A percentile compares a stretch with the other conserved stretches of the same genome.
Conservation (phyloP, 35 echinoderm and acorn worm species). For the Stichopus chloronotus region DNA sequence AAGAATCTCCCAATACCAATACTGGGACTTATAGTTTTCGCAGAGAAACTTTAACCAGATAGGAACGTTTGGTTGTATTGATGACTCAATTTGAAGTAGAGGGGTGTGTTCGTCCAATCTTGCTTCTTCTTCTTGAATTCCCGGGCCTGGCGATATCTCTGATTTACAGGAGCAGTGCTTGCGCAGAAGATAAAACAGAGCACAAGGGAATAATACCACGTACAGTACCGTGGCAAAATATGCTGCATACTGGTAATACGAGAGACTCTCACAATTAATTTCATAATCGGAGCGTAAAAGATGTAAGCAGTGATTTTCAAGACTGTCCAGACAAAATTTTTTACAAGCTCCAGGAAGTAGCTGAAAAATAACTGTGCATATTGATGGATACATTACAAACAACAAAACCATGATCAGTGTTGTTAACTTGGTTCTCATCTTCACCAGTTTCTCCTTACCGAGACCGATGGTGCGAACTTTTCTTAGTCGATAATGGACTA, state of each 20-base stretch:
- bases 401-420: neutral
- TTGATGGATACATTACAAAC: conserved; percentile 5
- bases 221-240: neutral
- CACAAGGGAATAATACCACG: neutral
- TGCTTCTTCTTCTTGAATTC: neutral
- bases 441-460: neutral
- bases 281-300: neutral
- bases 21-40: neutral
- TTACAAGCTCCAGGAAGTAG: neutral
- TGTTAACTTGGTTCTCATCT: neutral
- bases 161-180: neutral
- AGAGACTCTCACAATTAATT: neutral
- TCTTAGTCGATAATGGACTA: neutral
- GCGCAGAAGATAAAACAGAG: neutral
- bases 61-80: neutral
- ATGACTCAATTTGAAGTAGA: neutral
- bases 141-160: no score
- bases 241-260: neutral
- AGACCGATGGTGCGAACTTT: neutral
- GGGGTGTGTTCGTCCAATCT: neutral
- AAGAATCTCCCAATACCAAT: neutral
- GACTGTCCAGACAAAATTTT: neutral
- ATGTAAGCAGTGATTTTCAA: neutral
- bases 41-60: neutral
- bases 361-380: neutral